These are phyloP conservation scores for Toxotes lorentzi DNA, from an alignment of 2,797 vertebrate genomes.

Conservation along the genomic window DNA sequence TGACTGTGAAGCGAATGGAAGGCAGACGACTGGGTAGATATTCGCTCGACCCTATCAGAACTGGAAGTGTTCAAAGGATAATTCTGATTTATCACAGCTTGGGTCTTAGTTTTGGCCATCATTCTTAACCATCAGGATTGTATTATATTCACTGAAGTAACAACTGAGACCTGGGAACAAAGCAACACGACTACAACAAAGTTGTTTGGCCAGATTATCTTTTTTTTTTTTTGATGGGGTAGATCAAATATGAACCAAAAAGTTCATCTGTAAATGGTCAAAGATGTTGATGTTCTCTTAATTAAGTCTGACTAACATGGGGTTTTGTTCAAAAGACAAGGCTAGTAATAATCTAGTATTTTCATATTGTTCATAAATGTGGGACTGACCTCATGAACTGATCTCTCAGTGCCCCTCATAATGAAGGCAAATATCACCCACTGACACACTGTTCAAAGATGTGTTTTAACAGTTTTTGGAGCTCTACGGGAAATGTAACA, in stretches of 20 bases:
- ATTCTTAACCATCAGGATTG: background rate
- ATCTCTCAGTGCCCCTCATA: background rate
- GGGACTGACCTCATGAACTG: background rate
- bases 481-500: background rate
- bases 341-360: background rate
- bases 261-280: background rate
- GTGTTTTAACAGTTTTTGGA: background rate
- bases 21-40: slow-evolving; percentile 34
- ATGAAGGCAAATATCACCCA: background rate
- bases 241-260: background rate
- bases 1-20: slow-evolving; percentile 42
- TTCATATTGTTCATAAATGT: background rate
- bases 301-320: background rate
- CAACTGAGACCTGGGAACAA: slow-evolving; percentile 9
- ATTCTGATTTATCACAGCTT: slow-evolving; percentile 13
- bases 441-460: background rate
- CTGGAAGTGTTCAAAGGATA: slow-evolving; percentile 8
- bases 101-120: background rate
- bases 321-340: background rate
- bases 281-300: background rate
- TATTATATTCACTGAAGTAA: background rate
- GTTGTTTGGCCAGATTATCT: background rate
- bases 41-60: background rate
- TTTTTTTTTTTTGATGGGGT: background rate
- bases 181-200: background rate